Evolutionary conservation across 2,888 invertebrate species (phyloP), one percentile per base, ranked within the genome.

Genomic region (Balanococcus diminutus): DNA sequence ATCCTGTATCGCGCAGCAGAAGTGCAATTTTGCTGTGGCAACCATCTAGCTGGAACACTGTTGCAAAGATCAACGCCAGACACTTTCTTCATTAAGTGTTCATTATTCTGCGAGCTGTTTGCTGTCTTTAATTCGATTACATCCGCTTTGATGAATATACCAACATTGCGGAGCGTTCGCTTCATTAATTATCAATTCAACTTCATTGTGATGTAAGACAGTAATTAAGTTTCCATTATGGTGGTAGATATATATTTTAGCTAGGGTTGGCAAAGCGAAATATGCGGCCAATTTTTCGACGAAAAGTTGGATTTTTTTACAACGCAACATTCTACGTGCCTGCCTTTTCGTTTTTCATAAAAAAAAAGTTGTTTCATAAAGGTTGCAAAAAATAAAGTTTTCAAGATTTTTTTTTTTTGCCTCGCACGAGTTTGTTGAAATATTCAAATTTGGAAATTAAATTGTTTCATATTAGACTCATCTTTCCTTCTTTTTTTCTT

Each of bases 211-310:
- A 79, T 79, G 36, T 79, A 79, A 79, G 75, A 79, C 75, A 79
- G 75, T 79, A 79, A 79, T 79, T 79, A 79, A 79, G 75, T 79
- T 79, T 79, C 75, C 75, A 79, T 79, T 79, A 79, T 79, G 56
- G 56, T 22, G 22, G 9, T 4, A 6, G 8, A 8, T 36, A 36
- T 19, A 31, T 72, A 72, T 72, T 72, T 31, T 28, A 14, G 42
- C 19, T 19, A 2, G 56, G 1, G 22, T 22, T 46, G n/a, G n/a
- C n/a, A n/a, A 8, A 36, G 8, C 36, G 36, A 51, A 51, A 51
- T 14, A n/a, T 51, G 6, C 4, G 19, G 51, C 14, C 51, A 19
- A 51, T 14, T 51, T 51, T 51, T 14, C 36, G 36, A 36, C 36
- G 8, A 36, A 36, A 36, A 36, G 36, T 8, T 36, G n/a, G n/a